Conservation (phyloP, 2,113 vertebrate genomes). For the Cavia porcellus region DNA sequence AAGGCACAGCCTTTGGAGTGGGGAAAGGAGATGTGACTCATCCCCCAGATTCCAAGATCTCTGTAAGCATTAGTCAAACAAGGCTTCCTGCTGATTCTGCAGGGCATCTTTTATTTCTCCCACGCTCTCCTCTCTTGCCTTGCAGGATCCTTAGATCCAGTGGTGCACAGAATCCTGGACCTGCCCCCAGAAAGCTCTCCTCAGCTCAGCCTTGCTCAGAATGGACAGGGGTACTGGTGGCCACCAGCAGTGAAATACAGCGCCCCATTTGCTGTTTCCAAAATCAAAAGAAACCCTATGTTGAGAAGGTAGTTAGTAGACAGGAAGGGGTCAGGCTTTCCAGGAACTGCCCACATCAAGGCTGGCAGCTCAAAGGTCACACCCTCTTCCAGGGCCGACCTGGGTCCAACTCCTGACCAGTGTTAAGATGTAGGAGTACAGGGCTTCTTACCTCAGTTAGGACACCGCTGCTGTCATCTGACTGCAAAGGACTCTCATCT, state of each 20-base stretch:
- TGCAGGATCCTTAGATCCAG: not conserved
- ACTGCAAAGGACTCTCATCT: not conserved
- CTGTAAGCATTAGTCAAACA: accelerated
- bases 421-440: not conserved
- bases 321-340: not conserved
- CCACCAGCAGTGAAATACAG: not conserved
- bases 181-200: not conserved
- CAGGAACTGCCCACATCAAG: not conserved
- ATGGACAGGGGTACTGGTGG: not conserved
- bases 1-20: not conserved
- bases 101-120: not conserved
- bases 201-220: not conserved
- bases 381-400: too few relatives aligned
- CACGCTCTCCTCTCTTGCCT: not conserved
- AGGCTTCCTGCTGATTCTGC: not conserved
- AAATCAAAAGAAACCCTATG: not conserved
- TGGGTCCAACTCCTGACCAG: not conserved
- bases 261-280: not conserved
- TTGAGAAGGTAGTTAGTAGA: not conserved
- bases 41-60: not conserved
- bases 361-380: not conserved
- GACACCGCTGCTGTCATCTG: not conserved
- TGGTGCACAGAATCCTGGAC: too few relatives aligned
- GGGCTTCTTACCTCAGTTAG: not conserved
- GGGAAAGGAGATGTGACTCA: not conserved